phyloP scores from a whole-genome alignment of 2,113 vertebrate species.

The Nipponia nippon region DNA sequence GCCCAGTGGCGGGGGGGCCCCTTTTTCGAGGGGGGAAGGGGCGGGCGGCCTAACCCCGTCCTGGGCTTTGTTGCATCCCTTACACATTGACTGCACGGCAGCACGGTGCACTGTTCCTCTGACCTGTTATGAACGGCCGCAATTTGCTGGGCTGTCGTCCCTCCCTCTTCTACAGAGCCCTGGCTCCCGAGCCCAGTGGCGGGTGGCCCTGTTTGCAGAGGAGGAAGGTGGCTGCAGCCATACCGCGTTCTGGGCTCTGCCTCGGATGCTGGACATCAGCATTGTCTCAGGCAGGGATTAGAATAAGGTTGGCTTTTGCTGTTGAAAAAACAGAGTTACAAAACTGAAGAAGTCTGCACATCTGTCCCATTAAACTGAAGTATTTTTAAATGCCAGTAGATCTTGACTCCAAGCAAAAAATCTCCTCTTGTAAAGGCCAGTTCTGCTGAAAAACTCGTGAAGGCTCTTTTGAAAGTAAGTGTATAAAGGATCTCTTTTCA shows the following conservation, averaged over 20 bases:
- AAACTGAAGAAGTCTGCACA: background rate
- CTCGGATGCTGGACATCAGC: background rate
- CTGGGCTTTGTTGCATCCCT: too few relatives aligned
- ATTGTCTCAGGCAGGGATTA: background rate
- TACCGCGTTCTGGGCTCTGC: rapidly evolving
- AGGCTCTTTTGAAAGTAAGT: background rate
- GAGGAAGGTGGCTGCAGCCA: background rate
- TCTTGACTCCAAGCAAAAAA: background rate
- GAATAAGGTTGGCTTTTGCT: background rate
- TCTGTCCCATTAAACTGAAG: background rate
- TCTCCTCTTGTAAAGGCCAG: background rate
- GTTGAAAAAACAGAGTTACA: background rate
- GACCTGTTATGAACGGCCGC: background rate
- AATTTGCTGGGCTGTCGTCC: background rate
- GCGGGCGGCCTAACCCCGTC: too few relatives aligned
- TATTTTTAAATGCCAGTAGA: background rate
- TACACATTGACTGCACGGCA: background rate
- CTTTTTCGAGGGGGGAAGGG: too few relatives aligned
- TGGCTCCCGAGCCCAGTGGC: background rate
- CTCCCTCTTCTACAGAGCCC: background rate
- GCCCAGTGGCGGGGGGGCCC: background rate
- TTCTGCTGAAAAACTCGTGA: background rate
- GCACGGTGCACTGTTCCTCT: background rate
- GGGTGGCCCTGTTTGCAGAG: background rate
- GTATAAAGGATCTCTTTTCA: background rate